A percentile compares a stretch with the other conserved stretches of the same genome.
phyloP scores from a whole-genome alignment of 2,888 invertebrate species.

The Lathronympha strigana region DNA sequence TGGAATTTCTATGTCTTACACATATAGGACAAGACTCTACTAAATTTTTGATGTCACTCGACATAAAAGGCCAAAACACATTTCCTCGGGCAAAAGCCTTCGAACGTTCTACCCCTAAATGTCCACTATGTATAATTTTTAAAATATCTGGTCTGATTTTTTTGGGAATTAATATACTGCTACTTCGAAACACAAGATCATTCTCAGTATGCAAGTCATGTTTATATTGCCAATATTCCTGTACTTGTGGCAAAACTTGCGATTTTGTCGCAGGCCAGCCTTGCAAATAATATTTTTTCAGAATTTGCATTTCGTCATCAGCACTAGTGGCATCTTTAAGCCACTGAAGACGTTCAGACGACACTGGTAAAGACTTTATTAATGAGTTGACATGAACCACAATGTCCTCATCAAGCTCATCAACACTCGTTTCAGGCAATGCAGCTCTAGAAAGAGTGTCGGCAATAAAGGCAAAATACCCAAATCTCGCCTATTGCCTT shows the following conservation, averaged over 20 bases:
- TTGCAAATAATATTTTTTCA: no score
- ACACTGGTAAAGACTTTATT: conserved; percentile 21
- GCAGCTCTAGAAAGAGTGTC: conserved; percentile 9
- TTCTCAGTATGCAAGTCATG: no score
- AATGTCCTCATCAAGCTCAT: neutral
- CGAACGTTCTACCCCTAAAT: neutral
- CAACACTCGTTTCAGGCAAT: neutral
- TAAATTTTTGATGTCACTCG: no score
- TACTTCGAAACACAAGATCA: no score
- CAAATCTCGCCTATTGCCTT: no score
- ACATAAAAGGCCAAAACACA: conserved; percentile 5
- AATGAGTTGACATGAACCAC: conserved; percentile 30
- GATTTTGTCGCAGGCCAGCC: no score
- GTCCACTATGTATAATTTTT: conserved; percentile 3
- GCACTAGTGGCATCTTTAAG: conserved; percentile 15
- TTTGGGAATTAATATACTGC: neutral
- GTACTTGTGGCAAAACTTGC: no score
- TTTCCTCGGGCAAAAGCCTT: neutral
- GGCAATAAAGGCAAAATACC: no score
- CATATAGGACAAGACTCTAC: no score
- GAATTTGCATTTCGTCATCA: no score
- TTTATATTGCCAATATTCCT: no score
- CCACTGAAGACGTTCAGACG: conserved; percentile 34
- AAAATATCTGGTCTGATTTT: conserved; percentile 1
- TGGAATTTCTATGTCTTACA: no score